Percentiles rank a stretch among this genome's conserved stretches.
These are phyloP conservation scores for Ariopsis seemanni DNA, from an alignment of 2,113 vertebrate genomes.

Conservation along the genomic window DNA sequence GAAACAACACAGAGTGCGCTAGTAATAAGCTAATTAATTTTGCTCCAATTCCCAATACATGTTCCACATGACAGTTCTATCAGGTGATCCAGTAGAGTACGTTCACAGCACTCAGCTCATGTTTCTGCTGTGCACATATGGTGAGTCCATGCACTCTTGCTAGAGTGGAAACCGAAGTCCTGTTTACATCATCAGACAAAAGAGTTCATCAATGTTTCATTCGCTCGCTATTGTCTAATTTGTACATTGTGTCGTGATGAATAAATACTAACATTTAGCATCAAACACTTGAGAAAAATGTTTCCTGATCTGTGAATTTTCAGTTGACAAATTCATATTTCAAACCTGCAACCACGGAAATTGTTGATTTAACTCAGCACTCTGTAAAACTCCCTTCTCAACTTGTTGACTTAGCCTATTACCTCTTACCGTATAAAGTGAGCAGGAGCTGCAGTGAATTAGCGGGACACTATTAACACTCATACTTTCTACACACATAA, in stretches of 20 bases:
- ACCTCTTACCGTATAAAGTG: not conserved
- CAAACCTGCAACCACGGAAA: not conserved
- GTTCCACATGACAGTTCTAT: not conserved
- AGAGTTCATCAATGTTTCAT: slow-evolving; percentile 64
- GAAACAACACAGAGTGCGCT: not conserved
- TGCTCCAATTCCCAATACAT: not conserved
- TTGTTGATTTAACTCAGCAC: not conserved
- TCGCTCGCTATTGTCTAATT: slow-evolving; percentile 56
- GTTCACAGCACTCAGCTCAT: not conserved
- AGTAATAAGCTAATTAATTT: not conserved
- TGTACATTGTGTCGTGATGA: slow-evolving; percentile 47
- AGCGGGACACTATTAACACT: slow-evolving; percentile 29
- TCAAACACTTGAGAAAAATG: slow-evolving; percentile 9
- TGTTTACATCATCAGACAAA: slow-evolving; percentile 64
- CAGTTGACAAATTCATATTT: not conserved
- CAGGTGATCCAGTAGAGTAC: slow-evolving; percentile 4
- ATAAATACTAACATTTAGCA: slow-evolving; percentile 18
- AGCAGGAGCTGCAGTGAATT: slow-evolving; percentile 41
- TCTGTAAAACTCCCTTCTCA: not conserved
- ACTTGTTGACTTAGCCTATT: not conserved
- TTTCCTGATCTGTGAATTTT: slow-evolving; percentile 15
- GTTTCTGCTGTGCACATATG: slow-evolving; percentile 46
- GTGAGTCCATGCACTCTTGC: slow-evolving; percentile 26
- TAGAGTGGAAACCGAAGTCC: slow-evolving; percentile 49
- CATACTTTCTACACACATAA: slow-evolving; percentile 59